phyloP scores from a whole-genome alignment of 1,140 invertebrate genomes.

The Drosophila bipectinata region DNA sequence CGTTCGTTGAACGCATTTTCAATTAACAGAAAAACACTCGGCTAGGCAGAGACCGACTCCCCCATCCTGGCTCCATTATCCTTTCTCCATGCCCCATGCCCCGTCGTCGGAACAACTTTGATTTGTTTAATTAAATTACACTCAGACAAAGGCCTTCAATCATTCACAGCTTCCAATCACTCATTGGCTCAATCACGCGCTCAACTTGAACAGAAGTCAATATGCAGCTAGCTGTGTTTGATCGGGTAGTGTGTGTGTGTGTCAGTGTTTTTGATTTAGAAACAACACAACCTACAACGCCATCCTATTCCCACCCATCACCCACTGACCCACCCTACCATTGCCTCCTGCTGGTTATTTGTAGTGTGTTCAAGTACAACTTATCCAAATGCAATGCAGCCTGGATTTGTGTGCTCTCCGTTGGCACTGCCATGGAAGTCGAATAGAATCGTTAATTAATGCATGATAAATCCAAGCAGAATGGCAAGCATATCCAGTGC shows the following conservation, averaged over 20 bases:
- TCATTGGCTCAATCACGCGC: conserved; percentile 78
- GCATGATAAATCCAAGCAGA: conserved; percentile 31
- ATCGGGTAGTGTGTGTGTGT: conserved; percentile 16
- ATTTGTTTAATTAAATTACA: conserved; percentile 82
- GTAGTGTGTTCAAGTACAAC: conserved; percentile 38
- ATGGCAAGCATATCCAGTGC: conserved; percentile 21
- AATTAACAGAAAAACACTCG: conserved; percentile 70
- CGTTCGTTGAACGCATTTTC: conserved; percentile 72
- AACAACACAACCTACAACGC: conserved; percentile 8
- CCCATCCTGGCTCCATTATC: background rate
- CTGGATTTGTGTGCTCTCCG: conserved; percentile 31
- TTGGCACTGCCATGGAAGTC: conserved; percentile 33
- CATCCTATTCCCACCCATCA: background rate
- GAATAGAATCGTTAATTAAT: conserved; percentile 63
- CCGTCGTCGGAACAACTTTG: conserved; percentile 40
- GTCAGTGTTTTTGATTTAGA: conserved; percentile 41
- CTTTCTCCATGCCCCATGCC: conserved; percentile 1
- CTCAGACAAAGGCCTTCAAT: conserved; percentile 79
- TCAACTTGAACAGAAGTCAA: conserved; percentile 62
- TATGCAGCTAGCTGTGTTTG: conserved; percentile 40
- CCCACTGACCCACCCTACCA: background rate
- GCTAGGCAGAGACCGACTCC: background rate
- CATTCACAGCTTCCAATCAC: conserved; percentile 80
- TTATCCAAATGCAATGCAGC: conserved; percentile 43
- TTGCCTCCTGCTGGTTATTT: conserved; percentile 22